Conservation (phyloP, 2,113 vertebrate species). For the Jacana jacana region DNA sequence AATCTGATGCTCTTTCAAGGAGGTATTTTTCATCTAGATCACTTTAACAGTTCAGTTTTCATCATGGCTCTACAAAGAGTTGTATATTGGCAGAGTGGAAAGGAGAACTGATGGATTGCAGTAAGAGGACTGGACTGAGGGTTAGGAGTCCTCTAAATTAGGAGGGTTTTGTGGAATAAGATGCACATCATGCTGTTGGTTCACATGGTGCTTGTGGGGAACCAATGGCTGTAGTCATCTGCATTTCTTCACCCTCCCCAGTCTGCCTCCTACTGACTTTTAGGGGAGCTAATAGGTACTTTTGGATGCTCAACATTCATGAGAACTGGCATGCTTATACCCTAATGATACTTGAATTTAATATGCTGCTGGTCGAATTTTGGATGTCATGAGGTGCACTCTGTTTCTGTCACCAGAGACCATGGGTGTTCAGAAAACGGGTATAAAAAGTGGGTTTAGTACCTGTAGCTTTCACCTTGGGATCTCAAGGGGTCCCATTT, state of each 20-base stretch:
- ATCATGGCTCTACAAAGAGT: not conserved
- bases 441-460: not conserved
- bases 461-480: not conserved
- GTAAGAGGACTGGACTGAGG: not conserved
- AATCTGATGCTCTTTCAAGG: not conserved
- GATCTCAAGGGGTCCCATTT: not conserved
- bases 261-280: not conserved
- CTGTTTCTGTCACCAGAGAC: not conserved
- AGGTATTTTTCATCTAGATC: not conserved
- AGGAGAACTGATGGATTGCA: not conserved
- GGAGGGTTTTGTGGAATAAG: not conserved
- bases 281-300: not conserved
- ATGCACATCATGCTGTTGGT: rapidly evolving
- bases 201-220: not conserved
- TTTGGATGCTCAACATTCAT: not conserved
- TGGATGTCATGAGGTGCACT: not conserved
- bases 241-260: not conserved
- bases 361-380: not conserved
- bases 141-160: not conserved
- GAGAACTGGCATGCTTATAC: not conserved
- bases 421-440: not conserved
- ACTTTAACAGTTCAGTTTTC: not conserved
- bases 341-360: not conserved
- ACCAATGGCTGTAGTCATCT: not conserved
- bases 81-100: not conserved